Evolutionary conservation across 2,113 vertebrate species (phyloP), one percentile per base, ranked within the genome.

Genomic region (Anthoscopus minutus): DNA sequence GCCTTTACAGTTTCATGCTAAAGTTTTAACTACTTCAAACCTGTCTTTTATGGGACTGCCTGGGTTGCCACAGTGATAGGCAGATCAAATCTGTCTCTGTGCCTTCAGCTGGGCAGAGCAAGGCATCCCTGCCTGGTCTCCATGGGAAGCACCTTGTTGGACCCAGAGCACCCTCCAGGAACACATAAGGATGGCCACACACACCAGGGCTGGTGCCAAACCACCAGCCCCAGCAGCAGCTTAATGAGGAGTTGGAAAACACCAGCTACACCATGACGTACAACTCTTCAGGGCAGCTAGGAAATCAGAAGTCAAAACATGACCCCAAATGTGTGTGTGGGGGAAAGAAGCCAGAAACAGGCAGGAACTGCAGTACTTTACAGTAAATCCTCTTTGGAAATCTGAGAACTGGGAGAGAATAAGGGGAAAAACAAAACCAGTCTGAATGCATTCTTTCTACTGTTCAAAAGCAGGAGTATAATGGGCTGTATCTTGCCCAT

Each of bases 361-460:
- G 74, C 62, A 85, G 82, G 64, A 95, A 79, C 16, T 67, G 38
- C 44, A 45, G 53, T 4, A 35, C 58, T 47, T 80, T 80, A 92
- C 82, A 92, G 80, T 64, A 83, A 83, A 30, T 45, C 14, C 82
- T 88, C 67, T 78, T 58, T 61, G 88, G 72, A 92, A 89, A 92
- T 86, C 33, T 71, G 69, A 84, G 64, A 67, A 56, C 62, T 15
- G 44, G 53, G 70, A 88, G 23, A 87, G 65, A 70, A 77, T 4
- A 10, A 40, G 27, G 44, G 9, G 30, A 11, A 70, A 82, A 92
- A 11, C 30, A 82, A 94, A 87, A 44, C 35, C 31, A 44, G 53
- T 12, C 27, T 81, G 80, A 96, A 97, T 11, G 24, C 66, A 57
- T 81, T 93, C 78, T 79, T 96, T 91, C 73, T 76, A 5, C 91